A percentile compares a stretch with the other conserved stretches of the same genome.
Conservation (phyloP, 1,140 invertebrate species). For the Armadillidium nasatum region DNA sequence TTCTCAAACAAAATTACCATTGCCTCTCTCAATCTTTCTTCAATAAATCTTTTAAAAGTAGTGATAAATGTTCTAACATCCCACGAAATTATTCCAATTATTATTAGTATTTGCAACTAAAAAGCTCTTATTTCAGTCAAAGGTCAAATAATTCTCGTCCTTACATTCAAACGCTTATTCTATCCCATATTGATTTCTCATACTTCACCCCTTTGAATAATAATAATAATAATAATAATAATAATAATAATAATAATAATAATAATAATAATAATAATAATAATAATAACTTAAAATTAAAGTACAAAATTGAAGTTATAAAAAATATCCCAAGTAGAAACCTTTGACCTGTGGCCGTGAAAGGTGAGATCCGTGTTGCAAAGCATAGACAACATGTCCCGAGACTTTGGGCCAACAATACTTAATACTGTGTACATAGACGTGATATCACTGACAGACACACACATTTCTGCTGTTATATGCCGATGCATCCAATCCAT, state of each 20-base stretch:
- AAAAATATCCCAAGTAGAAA: slow-evolving; percentile 9
- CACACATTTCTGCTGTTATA: slow-evolving; percentile 68
- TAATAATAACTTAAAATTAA: too few relatives aligned
- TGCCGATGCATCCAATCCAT: slow-evolving; percentile 86
- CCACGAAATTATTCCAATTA: too few relatives aligned
- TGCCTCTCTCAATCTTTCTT: too few relatives aligned
- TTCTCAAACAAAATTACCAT: too few relatives aligned
- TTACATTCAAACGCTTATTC: too few relatives aligned
- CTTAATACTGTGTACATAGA: slow-evolving; percentile 95
- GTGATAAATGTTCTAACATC: too few relatives aligned
- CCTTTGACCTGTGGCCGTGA: slow-evolving; percentile 80
- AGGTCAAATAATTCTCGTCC: too few relatives aligned
- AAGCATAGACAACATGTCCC: slow-evolving; percentile 80
- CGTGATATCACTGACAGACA: slow-evolving; percentile 84
- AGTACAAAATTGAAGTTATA: not conserved
- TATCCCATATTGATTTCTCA: too few relatives aligned
- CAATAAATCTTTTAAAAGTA: too few relatives aligned
- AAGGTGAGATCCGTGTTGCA: slow-evolving; percentile 88
- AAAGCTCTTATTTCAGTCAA: too few relatives aligned
- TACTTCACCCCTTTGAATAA: too few relatives aligned
- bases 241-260: not conserved
- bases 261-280: not conserved
- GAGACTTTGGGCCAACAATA: slow-evolving; percentile 88
- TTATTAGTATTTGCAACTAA: too few relatives aligned
- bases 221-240: not conserved